Conservation (phyloP, 2,888 invertebrate species). For the Drosophila mimetica region DNA sequence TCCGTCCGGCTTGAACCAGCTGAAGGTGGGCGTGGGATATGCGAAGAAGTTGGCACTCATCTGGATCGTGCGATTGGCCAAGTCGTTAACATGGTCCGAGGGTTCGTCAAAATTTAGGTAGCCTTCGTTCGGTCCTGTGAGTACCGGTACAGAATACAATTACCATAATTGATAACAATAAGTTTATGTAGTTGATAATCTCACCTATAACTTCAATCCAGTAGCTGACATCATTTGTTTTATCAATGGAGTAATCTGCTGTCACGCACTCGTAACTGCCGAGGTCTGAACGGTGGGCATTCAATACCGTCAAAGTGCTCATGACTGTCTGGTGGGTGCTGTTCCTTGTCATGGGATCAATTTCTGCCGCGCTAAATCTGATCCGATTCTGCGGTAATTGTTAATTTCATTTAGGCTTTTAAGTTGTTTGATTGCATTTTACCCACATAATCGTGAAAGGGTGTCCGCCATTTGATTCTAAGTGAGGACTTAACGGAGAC, state of each 20-base stretch:
- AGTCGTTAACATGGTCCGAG: slow-evolving; percentile 69
- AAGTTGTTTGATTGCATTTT: too few relatives aligned
- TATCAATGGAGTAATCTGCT: too few relatives aligned
- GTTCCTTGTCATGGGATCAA: slow-evolving; percentile 52
- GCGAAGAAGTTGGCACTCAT: slow-evolving; percentile 86
- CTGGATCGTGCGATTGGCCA: slow-evolving; percentile 83
- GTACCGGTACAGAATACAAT: too few relatives aligned
- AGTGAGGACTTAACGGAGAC: slow-evolving; percentile 58
- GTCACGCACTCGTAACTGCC: slow-evolving; percentile 80
- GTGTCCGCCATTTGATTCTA: slow-evolving; percentile 75
- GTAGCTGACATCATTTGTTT: slow-evolving; percentile 60
- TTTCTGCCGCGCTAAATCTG: slow-evolving; percentile 15
- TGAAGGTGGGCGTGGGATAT: slow-evolving; percentile 86
- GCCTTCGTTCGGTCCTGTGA: slow-evolving; percentile 72
- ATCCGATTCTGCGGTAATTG: slow-evolving; percentile 59
- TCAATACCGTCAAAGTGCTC: slow-evolving; percentile 66
- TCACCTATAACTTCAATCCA: too few relatives aligned
- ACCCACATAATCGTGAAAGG: slow-evolving; percentile 66
- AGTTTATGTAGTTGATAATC: too few relatives aligned
- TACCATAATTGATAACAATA: too few relatives aligned
- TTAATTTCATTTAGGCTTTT: too few relatives aligned
- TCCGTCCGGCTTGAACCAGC: too few relatives aligned
- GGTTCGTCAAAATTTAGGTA: slow-evolving; percentile 82
- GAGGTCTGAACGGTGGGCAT: slow-evolving; percentile 70
- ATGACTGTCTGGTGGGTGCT: slow-evolving; percentile 67